Percentiles rank a stretch among this genome's conserved stretches.
Conservation (phyloP, 2,888 invertebrate species). For the Mayetiola destructor region DNA sequence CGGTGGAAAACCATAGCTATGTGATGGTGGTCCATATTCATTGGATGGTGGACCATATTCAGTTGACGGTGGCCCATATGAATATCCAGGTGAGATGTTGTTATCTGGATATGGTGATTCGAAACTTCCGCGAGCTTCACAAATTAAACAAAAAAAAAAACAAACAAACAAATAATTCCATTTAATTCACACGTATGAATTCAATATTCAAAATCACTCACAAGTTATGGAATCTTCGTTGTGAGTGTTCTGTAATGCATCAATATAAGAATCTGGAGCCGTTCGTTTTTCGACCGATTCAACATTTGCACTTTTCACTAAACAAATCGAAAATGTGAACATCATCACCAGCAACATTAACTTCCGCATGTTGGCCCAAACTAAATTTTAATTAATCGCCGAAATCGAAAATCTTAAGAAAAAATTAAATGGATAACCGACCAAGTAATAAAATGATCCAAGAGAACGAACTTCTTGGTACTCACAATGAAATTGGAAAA, state of each 20-base stretch:
- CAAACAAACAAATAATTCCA: background rate
- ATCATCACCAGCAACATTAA: too few relatives aligned
- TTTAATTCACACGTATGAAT: background rate
- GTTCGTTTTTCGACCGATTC: background rate
- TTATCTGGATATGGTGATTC: background rate
- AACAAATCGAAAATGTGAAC: too few relatives aligned
- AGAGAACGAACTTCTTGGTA: too few relatives aligned
- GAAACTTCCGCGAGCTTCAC: slow-evolving; percentile 3
- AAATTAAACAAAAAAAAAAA: background rate
- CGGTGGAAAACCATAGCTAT: background rate
- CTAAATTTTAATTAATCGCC: too few relatives aligned
- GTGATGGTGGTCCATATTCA: slow-evolving; percentile 9
- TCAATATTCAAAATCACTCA: background rate
- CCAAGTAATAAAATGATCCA: too few relatives aligned
- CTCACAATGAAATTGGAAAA: too few relatives aligned
- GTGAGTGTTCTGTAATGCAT: slow-evolving; percentile 27
- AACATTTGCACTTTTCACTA: background rate
- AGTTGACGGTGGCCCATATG: background rate
- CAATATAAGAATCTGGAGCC: slow-evolving; percentile 27
- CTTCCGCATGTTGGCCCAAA: too few relatives aligned
- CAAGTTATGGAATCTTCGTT: slow-evolving; percentile 6
- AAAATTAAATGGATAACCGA: too few relatives aligned
- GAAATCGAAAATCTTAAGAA: too few relatives aligned
- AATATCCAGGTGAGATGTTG: background rate
- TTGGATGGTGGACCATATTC: slow-evolving; percentile 13